These are phyloP conservation scores for Falco peregrinus DNA, from an alignment of 2,797 vertebrate genomes.

Conservation along the genomic window DNA sequence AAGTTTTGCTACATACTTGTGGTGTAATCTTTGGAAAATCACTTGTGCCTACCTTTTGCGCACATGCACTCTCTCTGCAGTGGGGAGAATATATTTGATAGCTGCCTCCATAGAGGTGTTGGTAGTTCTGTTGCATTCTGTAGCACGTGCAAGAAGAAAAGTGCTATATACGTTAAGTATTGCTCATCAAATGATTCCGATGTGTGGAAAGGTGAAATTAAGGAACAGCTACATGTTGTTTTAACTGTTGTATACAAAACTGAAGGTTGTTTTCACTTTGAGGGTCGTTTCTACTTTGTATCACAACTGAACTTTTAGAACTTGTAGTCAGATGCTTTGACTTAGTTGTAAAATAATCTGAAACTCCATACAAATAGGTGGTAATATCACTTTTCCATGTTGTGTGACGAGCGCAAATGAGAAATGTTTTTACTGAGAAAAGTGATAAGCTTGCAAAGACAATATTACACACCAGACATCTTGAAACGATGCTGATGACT, in stretches of 20 bases:
- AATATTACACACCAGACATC: neutral
- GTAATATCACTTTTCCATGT: neutral
- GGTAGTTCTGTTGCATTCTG: conserved; percentile 29
- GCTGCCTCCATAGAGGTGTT: conserved; percentile 61
- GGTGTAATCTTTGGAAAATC: conserved; percentile 40
- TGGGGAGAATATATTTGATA: conserved; percentile 49
- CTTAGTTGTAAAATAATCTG: neutral
- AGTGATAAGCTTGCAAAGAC: conserved; percentile 4
- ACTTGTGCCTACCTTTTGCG: conserved; percentile 53
- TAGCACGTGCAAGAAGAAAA: conserved; percentile 30
- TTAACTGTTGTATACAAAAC: neutral
- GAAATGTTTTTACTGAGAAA: neutral
- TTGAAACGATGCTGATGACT: neutral
- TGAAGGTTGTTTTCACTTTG: conserved; percentile 48
- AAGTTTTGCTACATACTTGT: conserved; percentile 7
- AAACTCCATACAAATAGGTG: neutral
- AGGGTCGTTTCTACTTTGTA: conserved; percentile 55
- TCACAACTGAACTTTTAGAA: conserved; percentile 27
- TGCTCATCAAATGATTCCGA: conserved; percentile 48
- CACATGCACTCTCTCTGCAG: conserved; percentile 62
- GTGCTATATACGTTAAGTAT: conserved; percentile 12
- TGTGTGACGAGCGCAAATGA: conserved; percentile 42
- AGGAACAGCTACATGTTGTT: conserved; percentile 24
- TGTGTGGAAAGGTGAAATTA: conserved; percentile 42
- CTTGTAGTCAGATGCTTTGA: neutral